phyloP scores from a whole-genome alignment of 1,140 invertebrate genomes.

The Ceratina calcarata region DNA sequence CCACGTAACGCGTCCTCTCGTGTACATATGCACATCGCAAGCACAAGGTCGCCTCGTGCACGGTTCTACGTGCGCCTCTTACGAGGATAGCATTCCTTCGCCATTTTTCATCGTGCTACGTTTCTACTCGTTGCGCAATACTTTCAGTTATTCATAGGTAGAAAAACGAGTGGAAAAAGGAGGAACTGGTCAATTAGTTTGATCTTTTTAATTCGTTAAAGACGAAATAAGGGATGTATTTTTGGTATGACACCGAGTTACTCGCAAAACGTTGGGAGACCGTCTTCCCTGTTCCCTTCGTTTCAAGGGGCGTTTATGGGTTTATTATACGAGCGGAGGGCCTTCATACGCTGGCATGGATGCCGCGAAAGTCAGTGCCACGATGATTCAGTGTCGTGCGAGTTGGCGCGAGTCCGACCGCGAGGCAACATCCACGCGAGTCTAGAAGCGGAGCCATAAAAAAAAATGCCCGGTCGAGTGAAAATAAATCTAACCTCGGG shows the following conservation, averaged over 20 bases:
- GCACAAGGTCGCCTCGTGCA: constrained; percentile 67
- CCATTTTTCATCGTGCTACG: background rate
- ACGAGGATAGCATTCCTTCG: background rate
- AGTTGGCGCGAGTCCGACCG: constrained; percentile 50
- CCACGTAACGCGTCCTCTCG: constrained; percentile 43
- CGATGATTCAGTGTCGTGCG: constrained; percentile 34
- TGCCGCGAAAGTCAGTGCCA: constrained; percentile 16
- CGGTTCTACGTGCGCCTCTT: constrained; percentile 23
- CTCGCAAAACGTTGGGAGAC: too few species aligned
- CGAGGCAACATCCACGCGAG: constrained; percentile 58
- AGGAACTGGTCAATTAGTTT: too few species aligned
- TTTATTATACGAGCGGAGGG: constrained; percentile 78
- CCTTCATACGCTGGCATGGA: constrained; percentile 55
- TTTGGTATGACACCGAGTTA: background rate
- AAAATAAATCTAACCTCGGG: constrained; percentile 79
- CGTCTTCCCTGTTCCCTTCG: constrained; percentile 30
- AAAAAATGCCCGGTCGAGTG: constrained; percentile 75
- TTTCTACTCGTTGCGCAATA: background rate
- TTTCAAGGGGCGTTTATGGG: constrained; percentile 78
- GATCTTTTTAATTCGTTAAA: too few species aligned
- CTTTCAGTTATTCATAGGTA: too few species aligned
- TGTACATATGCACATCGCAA: constrained; percentile 62
- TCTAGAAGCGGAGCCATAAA: constrained; percentile 70
- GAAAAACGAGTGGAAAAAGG: too few species aligned
- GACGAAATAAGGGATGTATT: background rate